Conservation (phyloP, 2,797 vertebrate species). For the Anguilla marmorata region DNA sequence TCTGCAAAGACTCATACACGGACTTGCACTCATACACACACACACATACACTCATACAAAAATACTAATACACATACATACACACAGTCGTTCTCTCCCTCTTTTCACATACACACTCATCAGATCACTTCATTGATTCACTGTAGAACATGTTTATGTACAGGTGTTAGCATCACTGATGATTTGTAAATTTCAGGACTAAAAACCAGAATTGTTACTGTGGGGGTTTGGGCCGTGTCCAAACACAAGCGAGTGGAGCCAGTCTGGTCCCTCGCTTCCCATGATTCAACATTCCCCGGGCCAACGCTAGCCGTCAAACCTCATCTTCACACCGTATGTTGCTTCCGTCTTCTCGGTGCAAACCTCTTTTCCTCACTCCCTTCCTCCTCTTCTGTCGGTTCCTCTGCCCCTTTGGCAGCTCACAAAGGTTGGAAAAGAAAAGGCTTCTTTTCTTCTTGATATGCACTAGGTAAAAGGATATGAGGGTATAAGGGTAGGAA, state of each 20-base stretch:
- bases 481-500: background rate
- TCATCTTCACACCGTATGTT: background rate
- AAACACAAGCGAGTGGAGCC: background rate
- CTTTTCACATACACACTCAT: too few species aligned
- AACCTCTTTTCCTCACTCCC: background rate
- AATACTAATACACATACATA: background rate
- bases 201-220: background rate
- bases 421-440: background rate
- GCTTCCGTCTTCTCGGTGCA: background rate
- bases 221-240: background rate
- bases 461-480: background rate
- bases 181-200: too few species aligned
- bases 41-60: background rate
- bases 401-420: background rate
- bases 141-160: too few species aligned
- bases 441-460: background rate
- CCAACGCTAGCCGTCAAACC: background rate
- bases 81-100: too few species aligned
- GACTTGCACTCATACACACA: background rate
- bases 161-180: too few species aligned
- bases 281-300: background rate
- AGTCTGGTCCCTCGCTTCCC: background rate
- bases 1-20: background rate
- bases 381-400: background rate
- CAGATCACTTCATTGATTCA: too few species aligned